Evolutionary conservation across 2,797 vertebrate genomes (phyloP), one percentile per base, ranked within the genome.

Genomic region (Gobio occitaniae): DNA sequence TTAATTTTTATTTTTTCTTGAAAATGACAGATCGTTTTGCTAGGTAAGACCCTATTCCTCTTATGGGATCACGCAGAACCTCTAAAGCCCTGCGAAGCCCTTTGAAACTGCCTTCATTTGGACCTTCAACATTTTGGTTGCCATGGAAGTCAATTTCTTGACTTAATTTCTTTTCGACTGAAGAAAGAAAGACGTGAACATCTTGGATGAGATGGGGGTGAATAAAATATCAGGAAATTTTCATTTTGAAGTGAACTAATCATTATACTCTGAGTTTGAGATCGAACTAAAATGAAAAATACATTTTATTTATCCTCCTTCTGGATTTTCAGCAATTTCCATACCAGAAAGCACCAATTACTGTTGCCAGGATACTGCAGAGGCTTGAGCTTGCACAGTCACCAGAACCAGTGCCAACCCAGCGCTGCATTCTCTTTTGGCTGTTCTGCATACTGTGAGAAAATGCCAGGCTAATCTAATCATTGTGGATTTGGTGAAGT

Each of bases 281-380:
- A 69, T 38, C 36, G 15, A 63, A 63, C 1, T 12, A 56, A 54
- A 47, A 47, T 2, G 32, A 21, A 9, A 41, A 25, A 10, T 7
- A 13, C 1, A 75, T 36, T 13, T 3, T 75, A 75, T 54, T 13
- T 54, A 44, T 78, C 47, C 56, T 65, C 54, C 68, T 21, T 83
- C 50, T 44, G 47, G 47, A 48, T 69, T 70, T 41, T 77, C 9
- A 63, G 44, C 52, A 65, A 78, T 82, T 78, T 78, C 29, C 65
- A 78, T 65, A 56, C 74, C 25, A 54, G 9, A 81, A 65, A 86
- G 63, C 38, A 52, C 61, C 84, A 76, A 54, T 79, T 17, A 54
- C 16, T 59, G 32, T 65, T 82, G 74, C 50, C 85, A 86, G 72
- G 80, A 83, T 71, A 76, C 75, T 78, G n/a, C 52, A 77, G 41